Evolutionary conservation across 2,888 invertebrate genomes (phyloP).

Genomic region (Synanthedon myopaeformis): DNA sequence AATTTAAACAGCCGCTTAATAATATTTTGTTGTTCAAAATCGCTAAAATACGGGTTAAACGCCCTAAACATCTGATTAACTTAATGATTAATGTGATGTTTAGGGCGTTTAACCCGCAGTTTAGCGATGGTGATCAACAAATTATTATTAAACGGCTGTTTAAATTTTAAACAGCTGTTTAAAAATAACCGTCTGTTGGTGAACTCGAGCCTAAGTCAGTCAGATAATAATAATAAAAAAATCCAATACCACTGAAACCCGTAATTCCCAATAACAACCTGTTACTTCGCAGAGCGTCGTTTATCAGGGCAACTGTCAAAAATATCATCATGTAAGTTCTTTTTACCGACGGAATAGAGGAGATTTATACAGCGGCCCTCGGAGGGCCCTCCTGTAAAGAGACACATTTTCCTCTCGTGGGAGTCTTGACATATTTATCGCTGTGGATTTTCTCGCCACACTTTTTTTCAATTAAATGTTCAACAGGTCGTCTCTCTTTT

Average conservation of each 20-base stretch:
- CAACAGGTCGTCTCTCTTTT: constrained; percentile 11
- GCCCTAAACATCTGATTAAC: too few species aligned
- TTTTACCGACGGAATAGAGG: constrained; percentile 6
- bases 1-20: too few species aligned
- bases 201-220: too few species aligned
- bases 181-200: too few species aligned
- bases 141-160: too few species aligned
- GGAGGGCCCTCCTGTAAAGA: constrained; percentile 7
- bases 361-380: constrained; percentile 14
- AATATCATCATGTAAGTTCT: constrained; percentile 19
- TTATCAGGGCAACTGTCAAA: constrained; percentile 20
- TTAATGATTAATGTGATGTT: too few species aligned
- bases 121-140: too few species aligned
- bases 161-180: too few species aligned
- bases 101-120: too few species aligned
- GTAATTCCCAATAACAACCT: constrained; percentile 13
- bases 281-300: constrained; percentile 14
- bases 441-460: constrained; percentile 6
- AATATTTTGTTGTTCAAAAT: too few species aligned
- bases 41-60: too few species aligned
- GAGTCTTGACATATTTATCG: constrained; percentile 25
- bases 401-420: constrained; percentile 8
- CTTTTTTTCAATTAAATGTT: constrained; percentile 22
- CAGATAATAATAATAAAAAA: background rate
- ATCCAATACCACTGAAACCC: background rate